phyloP scores from a whole-genome alignment of 2,797 vertebrate genomes.

The Aotus griseimembra region DNA sequence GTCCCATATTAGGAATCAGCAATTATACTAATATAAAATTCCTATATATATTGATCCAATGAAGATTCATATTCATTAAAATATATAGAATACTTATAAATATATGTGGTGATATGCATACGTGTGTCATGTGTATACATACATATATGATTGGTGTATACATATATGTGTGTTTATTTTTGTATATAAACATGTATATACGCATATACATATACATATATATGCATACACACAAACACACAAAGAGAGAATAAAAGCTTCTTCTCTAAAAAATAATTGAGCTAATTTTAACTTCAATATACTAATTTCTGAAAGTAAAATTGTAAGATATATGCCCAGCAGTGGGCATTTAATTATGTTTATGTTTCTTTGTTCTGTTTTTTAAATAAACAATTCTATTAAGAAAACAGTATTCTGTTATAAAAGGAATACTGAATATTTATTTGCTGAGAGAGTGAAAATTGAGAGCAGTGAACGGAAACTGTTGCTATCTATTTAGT shows the following conservation, averaged over 20 bases:
- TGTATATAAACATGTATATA: too few relatives aligned
- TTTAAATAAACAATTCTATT: neutral
- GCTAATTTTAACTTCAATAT: neutral
- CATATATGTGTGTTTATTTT: neutral
- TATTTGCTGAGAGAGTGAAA: neutral
- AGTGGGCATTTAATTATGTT: neutral
- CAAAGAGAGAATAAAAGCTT: neutral
- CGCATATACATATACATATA: neutral
- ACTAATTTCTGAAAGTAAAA: neutral
- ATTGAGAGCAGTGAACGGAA: constrained; percentile 33
- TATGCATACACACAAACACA: neutral
- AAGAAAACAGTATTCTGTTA: neutral
- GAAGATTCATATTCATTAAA: neutral
- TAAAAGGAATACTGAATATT: constrained; percentile 31
- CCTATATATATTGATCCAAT: neutral
- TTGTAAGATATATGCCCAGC: neutral
- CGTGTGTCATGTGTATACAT: neutral
- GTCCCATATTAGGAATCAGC: neutral
- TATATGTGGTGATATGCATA: neutral
- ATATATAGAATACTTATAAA: neutral
- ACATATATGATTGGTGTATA: neutral
- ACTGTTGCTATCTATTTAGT: constrained; percentile 39
- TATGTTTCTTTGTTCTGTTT: neutral
- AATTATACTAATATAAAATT: neutral
- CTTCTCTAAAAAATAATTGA: neutral